phyloP scores from a whole-genome alignment of 2,113 vertebrate genomes.

The Geococcyx californianus region DNA sequence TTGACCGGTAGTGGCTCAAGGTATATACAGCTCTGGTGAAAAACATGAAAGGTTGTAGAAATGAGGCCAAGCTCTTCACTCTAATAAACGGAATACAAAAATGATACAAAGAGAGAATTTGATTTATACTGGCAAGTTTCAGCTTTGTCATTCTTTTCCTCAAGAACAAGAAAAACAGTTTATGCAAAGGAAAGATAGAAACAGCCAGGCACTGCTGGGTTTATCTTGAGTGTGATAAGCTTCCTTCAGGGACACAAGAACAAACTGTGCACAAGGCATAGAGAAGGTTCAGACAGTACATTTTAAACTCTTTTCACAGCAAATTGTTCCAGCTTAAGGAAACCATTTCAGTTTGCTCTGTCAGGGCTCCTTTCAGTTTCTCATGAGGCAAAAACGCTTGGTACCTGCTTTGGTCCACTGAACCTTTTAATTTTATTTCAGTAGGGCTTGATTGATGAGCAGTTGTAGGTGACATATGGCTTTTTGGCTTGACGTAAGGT shows the following conservation, averaged over 20 bases:
- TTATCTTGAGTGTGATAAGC: constrained; percentile 32
- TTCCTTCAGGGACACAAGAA: constrained; percentile 15
- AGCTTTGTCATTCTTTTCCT: constrained; percentile 2
- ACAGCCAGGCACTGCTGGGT: neutral
- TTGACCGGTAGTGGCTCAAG: neutral
- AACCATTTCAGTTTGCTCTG: neutral
- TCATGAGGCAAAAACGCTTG: neutral
- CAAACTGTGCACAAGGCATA: neutral
- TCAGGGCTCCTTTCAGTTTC: neutral
- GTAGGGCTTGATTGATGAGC: neutral
- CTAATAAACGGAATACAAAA: neutral
- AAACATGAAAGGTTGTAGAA: constrained; percentile 18
- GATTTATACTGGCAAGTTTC: constrained; percentile 20
- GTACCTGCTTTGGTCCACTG: neutral
- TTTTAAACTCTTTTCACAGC: neutral
- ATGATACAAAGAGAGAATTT: neutral
- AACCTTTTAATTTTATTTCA: neutral
- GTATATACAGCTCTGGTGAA: neutral
- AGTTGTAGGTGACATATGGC: neutral
- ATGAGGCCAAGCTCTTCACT: neutral
- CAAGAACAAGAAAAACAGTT: neutral
- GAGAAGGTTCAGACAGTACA: neutral
- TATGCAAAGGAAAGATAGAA: constrained; percentile 6
- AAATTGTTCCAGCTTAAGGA: neutral
- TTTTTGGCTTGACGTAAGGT: neutral